Evolutionary conservation across 2,797 vertebrate genomes (phyloP).

Genomic region (Characodon lateralis): DNA sequence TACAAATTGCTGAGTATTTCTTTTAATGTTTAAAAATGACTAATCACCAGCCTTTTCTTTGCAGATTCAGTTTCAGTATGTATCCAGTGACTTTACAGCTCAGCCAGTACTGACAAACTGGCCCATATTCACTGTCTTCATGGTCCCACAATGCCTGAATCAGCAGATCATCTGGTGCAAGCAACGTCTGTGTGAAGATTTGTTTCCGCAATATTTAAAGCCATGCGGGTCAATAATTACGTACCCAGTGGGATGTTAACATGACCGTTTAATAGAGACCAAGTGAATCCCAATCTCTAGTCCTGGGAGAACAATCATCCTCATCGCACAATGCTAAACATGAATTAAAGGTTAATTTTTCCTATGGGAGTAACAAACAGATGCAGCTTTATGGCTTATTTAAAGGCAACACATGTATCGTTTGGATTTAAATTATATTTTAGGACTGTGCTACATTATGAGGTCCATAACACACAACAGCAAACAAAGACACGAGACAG

Average conservation of each 20-base stretch:
- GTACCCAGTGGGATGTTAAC: conserved; percentile 48
- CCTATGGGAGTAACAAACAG: conserved; percentile 13
- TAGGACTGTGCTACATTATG: neutral
- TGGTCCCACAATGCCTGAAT: conserved; percentile 30
- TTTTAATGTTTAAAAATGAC: conserved; percentile 30
- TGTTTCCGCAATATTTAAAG: conserved; percentile 38
- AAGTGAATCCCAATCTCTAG: conserved; percentile 38
- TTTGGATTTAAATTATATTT: conserved; percentile 21
- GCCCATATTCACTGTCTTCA: conserved; percentile 34
- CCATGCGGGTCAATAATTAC: conserved; percentile 42
- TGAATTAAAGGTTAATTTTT: conserved; percentile 50
- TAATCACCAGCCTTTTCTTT: conserved; percentile 10
- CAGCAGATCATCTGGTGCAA: conserved; percentile 44
- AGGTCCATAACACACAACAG: neutral
- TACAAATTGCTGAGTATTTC: conserved; percentile 1
- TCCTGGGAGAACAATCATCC: conserved; percentile 44
- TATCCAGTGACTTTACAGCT: conserved; percentile 39
- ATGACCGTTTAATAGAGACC: conserved; percentile 56
- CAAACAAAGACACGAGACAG: neutral
- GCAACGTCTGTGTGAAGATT: conserved; percentile 21
- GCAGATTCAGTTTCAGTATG: conserved; percentile 6
- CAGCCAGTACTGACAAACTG: conserved; percentile 56
- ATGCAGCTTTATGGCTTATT: conserved; percentile 32
- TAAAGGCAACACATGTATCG: conserved; percentile 30
- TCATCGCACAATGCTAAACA: conserved; percentile 39